Conservation (phyloP, 2,797 vertebrate species). For the Morelia viridis region DNA sequence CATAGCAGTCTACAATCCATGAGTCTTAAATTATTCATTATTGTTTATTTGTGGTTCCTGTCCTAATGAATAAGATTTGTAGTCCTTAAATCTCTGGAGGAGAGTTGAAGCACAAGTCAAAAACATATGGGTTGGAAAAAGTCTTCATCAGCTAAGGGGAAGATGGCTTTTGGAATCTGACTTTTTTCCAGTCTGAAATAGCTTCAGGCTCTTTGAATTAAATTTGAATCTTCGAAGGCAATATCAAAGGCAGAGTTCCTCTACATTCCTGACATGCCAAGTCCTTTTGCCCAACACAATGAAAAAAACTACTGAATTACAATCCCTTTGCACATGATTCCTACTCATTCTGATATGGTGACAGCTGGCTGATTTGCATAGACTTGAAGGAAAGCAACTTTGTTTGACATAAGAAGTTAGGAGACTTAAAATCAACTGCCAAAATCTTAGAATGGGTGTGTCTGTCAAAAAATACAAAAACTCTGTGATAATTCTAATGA, state of each 20-base stretch:
- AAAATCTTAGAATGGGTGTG: not conserved
- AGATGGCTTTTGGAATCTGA: not conserved
- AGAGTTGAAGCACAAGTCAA: not conserved
- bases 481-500: not conserved
- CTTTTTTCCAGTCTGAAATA: conserved; percentile 18
- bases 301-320: conserved; percentile 37
- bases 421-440: not conserved
- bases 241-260: conserved; percentile 13
- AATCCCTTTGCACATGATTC: conserved; percentile 29
- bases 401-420: not conserved
- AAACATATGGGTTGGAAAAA: not conserved
- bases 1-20: not conserved
- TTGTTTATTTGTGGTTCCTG: conserved; percentile 4
- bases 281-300: conserved; percentile 40
- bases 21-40: not conserved
- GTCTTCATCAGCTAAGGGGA: not conserved
- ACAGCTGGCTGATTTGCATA: conserved; percentile 49
- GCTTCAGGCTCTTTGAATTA: conserved; percentile 28
- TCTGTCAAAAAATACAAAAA: conserved; percentile 14
- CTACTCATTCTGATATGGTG: not conserved
- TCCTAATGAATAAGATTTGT: conserved; percentile 17
- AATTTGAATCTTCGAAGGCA: not conserved
- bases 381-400: conserved; percentile 10
- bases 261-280: not conserved
- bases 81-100: not conserved